Conservation (phyloP, 2,797 vertebrate species). For the Pseudotriccus pelzelni region DNA sequence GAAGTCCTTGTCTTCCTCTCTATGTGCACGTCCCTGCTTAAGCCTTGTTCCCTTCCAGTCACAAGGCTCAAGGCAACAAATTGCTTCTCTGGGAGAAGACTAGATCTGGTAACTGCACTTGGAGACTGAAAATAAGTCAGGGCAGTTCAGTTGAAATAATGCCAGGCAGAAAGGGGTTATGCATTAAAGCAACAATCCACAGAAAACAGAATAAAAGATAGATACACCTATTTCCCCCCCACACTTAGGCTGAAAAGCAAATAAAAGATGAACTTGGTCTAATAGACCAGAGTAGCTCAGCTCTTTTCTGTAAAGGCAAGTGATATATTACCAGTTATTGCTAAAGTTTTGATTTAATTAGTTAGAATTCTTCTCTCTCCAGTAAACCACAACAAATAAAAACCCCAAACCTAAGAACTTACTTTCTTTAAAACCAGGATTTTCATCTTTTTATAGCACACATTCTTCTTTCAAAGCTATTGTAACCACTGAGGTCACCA, state of each 20-base stretch:
- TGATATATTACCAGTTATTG: too few species aligned
- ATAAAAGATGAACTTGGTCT: neutral
- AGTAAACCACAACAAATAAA: neutral
- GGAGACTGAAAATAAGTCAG: neutral
- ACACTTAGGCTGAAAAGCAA: neutral
- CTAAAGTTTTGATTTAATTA: accelerated
- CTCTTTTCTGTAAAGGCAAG: accelerated
- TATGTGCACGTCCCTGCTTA: neutral
- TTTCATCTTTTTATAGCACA: neutral
- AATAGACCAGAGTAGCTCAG: neutral
- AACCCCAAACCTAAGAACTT: neutral
- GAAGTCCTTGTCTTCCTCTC: neutral
- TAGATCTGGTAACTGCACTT: neutral
- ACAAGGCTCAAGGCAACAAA: neutral
- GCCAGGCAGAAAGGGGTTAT: neutral
- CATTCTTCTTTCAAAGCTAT: accelerated
- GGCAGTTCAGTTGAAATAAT: neutral
- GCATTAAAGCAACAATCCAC: neutral
- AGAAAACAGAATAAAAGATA: neutral
- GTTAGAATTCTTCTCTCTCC: neutral
- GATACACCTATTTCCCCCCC: accelerated
- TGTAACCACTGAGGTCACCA: accelerated
- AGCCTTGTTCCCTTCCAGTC: neutral
- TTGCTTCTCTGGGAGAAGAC: neutral
- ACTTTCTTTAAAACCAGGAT: neutral